These are phyloP conservation scores for Drosophila antonietae DNA, from an alignment of 2,888 invertebrate genomes.

Conservation along the genomic window DNA sequence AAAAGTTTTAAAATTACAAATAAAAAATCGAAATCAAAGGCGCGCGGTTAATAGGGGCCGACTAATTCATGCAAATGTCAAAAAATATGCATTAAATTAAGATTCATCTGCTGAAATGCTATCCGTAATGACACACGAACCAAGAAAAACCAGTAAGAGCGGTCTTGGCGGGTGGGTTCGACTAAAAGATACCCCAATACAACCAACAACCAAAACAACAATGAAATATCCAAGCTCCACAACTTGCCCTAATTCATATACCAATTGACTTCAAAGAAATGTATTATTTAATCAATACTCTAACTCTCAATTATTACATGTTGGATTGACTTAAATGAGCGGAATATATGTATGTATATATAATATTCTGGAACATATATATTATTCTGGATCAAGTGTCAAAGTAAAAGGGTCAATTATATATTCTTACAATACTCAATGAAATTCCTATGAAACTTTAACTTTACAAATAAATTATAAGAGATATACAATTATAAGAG, in stretches of 20 bases:
- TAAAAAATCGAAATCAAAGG: slow-evolving; percentile 24
- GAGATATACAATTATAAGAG: no score
- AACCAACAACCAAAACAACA: background rate
- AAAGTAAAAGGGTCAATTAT: background rate
- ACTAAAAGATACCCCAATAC: background rate
- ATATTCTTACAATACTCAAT: background rate
- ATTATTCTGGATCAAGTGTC: background rate
- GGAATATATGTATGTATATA: background rate
- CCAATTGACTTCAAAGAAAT: background rate
- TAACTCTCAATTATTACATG: background rate
- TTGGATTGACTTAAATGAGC: background rate
- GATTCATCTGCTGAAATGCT: slow-evolving; percentile 51
- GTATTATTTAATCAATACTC: background rate
- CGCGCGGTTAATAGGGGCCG: background rate
- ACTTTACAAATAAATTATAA: background rate
- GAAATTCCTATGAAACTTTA: background rate
- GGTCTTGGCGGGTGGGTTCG: background rate
- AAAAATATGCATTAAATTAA: slow-evolving; percentile 68
- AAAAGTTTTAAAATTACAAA: slow-evolving; percentile 16
- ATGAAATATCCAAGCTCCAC: background rate
- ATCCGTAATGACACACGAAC: slow-evolving; percentile 1
- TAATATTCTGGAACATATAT: no score
- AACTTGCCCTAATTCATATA: background rate
- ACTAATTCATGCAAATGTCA: slow-evolving; percentile 73
- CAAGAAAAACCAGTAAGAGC: slow-evolving; percentile 3